Conservation (phyloP, 2,888 invertebrate species). For the Cerceris ruficornis region DNA sequence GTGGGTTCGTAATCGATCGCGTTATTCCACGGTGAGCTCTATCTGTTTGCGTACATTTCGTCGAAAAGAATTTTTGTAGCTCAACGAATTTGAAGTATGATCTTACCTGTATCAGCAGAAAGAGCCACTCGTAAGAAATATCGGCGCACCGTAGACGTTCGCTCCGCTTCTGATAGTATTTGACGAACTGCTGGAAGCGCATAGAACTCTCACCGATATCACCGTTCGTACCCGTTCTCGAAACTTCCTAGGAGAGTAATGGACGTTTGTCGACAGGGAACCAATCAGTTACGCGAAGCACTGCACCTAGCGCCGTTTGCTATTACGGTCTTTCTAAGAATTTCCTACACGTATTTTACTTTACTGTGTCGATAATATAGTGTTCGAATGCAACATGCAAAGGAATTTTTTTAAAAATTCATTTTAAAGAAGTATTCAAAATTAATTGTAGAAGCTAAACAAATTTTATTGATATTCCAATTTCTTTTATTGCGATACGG, state of each 20-base stretch:
- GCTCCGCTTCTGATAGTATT: constrained; percentile 49
- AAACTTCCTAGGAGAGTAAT: constrained; percentile 74
- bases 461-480: too few species aligned
- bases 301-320: constrained; percentile 28
- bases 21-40: constrained; percentile 29
- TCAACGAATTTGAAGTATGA: not conserved
- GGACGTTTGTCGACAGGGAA: constrained; percentile 65
- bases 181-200: constrained; percentile 58
- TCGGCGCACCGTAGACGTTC: constrained; percentile 45
- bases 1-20: constrained; percentile 50
- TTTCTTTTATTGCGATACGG: too few species aligned
- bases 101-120: constrained; percentile 63
- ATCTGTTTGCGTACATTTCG: constrained; percentile 24
- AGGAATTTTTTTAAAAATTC: too few species aligned
- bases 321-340: constrained; percentile 50
- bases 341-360: not conserved
- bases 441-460: too few species aligned
- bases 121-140: constrained; percentile 42
- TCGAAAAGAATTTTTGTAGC: not conserved
- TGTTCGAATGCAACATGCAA: not conserved
- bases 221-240: constrained; percentile 70
- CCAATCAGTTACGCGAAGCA: constrained; percentile 60
- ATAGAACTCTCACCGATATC: constrained; percentile 60
- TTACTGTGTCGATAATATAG: constrained; percentile 28
- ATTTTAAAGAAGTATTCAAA: too few species aligned